Evolutionary conservation across 2,113 vertebrate species (phyloP), one percentile per base, ranked within the genome.

Genomic region (Lates calcarifer): DNA sequence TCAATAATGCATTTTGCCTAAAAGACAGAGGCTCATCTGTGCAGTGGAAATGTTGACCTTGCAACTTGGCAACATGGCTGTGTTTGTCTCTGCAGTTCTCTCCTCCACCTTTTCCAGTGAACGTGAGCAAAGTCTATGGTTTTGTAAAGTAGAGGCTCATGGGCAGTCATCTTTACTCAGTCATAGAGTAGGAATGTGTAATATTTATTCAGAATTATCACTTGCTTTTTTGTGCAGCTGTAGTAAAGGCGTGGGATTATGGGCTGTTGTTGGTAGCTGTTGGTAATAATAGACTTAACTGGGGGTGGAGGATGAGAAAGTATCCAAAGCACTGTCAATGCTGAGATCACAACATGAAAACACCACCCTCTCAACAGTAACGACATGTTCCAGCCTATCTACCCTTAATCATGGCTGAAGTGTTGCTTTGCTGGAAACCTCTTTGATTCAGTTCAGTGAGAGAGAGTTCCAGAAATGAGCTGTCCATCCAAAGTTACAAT

Each of bases 241-340:
- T 37, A 56, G 67, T 73, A 75, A 82, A 70, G 49, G 67, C 1
- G 11, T 79, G 39, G 55, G 63, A 67, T 71, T 57, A 28, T 20
- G 20, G 31, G 56, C 55, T 73, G 69, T 71, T 82, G 67, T 72
- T 84, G 53, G 33, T 64, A 31, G 51, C 70, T 79, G 20, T 63
- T 77, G 62, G 55, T 82, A 78, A 87, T 84, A 82, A 89, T 81
- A 84, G 78, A 80, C 75, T 61, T 41, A 20, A 20, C 39, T 74
- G 39, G 53, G 62, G 43, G 62, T 65, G 72, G 49, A 83, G 67
- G 74, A 82, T 64, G 29, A 79, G 73, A 77, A 75, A 75, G 63
- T 79, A 76, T 58, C 51, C 62, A 31, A 6, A 66, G 24, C 49
- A n/a, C 57, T 35, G 60, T 72, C 56, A 13, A 31, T 28, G 43